phyloP scores from a whole-genome alignment of 2,113 vertebrate genomes.

The Campylomormyrus numenius region DNA sequence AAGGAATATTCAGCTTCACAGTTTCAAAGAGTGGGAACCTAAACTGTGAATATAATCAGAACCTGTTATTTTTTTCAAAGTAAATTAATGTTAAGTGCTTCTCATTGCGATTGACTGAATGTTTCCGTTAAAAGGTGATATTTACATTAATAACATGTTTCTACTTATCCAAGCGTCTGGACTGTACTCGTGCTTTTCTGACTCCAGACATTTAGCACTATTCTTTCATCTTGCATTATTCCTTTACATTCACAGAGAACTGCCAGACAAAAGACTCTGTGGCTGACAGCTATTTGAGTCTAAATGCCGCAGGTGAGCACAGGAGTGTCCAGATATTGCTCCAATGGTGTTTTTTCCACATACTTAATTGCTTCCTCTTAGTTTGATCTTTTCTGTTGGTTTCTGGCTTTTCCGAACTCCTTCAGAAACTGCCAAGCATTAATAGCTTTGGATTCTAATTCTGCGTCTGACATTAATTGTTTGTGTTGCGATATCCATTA shows the following conservation, averaged over 20 bases:
- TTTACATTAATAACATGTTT: neutral
- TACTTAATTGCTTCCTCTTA: neutral
- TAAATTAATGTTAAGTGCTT: neutral
- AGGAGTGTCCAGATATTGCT: neutral
- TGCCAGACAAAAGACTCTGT: neutral
- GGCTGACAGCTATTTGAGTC: neutral
- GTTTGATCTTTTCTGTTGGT: neutral
- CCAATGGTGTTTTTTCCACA: neutral
- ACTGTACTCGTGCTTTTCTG: neutral
- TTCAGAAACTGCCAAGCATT: neutral
- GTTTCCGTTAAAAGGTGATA: neutral
- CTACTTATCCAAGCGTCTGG: neutral
- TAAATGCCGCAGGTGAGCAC: neutral
- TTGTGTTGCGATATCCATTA: neutral
- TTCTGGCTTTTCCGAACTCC: neutral
- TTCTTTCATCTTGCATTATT: neutral
- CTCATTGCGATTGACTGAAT: neutral
- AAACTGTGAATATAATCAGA: conserved; percentile 2
- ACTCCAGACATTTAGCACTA: neutral
- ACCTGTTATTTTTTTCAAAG: neutral
- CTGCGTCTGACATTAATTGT: neutral
- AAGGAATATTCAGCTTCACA: neutral
- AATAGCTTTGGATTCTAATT: neutral
- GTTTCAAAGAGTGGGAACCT: neutral
- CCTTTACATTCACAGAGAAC: neutral